phyloP scores from a whole-genome alignment of 2,888 invertebrate species.

The Formica aserva region DNA sequence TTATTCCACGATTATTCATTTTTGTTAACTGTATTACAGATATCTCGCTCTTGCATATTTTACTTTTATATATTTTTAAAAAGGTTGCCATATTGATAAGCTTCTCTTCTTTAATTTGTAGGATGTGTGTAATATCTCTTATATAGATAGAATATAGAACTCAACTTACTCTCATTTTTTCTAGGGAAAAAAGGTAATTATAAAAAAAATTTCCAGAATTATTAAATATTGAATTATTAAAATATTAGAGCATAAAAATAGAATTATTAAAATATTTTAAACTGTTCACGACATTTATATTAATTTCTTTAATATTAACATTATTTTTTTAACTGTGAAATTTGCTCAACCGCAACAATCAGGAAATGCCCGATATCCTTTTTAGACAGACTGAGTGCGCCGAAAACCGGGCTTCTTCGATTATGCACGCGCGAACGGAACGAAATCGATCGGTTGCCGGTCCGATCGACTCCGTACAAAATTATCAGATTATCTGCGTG shows the following conservation, averaged over 20 bases:
- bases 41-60: background rate
- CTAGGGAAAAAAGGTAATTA: background rate
- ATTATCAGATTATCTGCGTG: constrained; percentile 70
- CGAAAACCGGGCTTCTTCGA: constrained; percentile 68
- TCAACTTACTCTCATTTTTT: background rate
- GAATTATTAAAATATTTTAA: background rate
- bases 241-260: background rate
- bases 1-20: background rate
- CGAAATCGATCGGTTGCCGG: constrained; percentile 63
- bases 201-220: background rate
- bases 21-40: background rate
- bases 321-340: background rate
- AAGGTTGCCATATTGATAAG: background rate
- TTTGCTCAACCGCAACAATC: constrained; percentile 20
- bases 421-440: constrained; percentile 69
- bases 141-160: background rate
- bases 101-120: background rate
- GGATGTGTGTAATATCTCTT: background rate
- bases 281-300: background rate
- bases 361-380: constrained; percentile 19
- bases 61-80: background rate
- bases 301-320: background rate
- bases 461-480: constrained; percentile 64
- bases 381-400: constrained; percentile 13
- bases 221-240: background rate